phyloP scores from a whole-genome alignment of 1,140 invertebrate genomes.

The Pogonomyrmex californicus region DNA sequence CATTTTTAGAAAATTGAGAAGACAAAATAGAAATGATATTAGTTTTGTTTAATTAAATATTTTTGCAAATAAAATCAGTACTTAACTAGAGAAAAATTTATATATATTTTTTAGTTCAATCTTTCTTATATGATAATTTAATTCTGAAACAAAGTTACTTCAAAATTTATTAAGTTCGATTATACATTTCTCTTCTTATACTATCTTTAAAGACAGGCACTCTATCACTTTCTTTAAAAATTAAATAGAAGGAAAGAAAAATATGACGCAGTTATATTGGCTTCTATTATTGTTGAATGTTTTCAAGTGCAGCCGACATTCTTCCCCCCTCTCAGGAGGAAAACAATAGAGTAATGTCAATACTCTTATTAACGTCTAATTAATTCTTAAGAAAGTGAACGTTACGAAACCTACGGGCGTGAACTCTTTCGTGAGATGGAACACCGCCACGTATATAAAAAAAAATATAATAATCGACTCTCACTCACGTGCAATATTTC shows the following conservation, averaged over 20 bases:
- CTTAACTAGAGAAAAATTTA: not conserved
- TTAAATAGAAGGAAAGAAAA: not conserved
- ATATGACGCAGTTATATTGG: not conserved
- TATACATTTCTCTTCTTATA: not conserved
- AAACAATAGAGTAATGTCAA: not conserved
- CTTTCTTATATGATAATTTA: not conserved
- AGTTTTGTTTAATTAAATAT: not conserved
- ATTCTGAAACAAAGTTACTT: not conserved
- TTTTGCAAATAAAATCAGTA: not conserved
- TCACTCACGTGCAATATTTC: not conserved
- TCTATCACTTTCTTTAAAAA: not conserved
- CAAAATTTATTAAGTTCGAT: not conserved
- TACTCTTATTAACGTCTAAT: slow-evolving; percentile 25
- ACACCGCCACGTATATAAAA: not conserved
- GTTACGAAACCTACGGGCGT: not conserved
- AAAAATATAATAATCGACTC: not conserved
- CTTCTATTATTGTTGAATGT: not conserved
- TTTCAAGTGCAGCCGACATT: not conserved
- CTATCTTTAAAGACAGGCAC: not conserved
- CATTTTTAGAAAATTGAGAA: slow-evolving; percentile 16
- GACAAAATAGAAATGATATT: slow-evolving; percentile 4
- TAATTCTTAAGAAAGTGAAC: slow-evolving; percentile 41
- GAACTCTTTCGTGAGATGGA: slow-evolving; percentile 10
- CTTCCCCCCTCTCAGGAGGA: not conserved
- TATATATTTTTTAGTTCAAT: not conserved